These are phyloP conservation scores for Trididemnum miniatum DNA, from an alignment of 23 tunicate genomes.

Conservation along the genomic window DNA sequence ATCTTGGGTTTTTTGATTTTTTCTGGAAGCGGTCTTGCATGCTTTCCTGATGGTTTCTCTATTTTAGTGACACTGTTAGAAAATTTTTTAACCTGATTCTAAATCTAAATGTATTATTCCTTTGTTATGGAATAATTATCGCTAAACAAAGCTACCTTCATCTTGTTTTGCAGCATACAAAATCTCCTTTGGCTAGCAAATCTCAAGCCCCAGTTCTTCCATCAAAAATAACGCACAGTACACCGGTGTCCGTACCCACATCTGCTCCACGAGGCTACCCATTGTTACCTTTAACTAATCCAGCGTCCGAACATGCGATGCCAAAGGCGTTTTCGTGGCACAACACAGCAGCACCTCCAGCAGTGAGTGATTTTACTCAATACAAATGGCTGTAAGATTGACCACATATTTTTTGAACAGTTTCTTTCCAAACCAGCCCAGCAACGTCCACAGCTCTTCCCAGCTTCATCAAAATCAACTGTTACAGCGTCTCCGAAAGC, in stretches of 20 bases:
- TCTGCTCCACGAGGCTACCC: neutral
- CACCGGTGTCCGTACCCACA: constrained; percentile 9
- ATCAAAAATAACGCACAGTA: no score
- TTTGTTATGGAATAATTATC: no score
- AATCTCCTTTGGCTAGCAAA: constrained; percentile 55
- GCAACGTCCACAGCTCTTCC: constrained; percentile 60
- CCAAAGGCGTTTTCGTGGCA: constrained; percentile 25
- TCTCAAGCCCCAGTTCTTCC: constrained; percentile 24
- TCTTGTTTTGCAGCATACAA: constrained; percentile 11
- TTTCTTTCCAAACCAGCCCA: constrained; percentile 40
- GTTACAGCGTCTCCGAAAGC: constrained; percentile 65
- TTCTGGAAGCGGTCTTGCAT: no score
- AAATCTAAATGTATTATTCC: no score
- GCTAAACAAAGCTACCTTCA: neutral
- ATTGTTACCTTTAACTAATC: neutral
- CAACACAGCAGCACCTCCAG: neutral
- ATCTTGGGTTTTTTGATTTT: no score
- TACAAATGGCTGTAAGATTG: no score
- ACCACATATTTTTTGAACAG: neutral
- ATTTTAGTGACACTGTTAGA: no score
- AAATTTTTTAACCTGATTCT: no score
- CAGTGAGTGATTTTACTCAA: no score
- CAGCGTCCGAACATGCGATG: constrained; percentile 1
- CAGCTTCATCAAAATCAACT: constrained; percentile 57
- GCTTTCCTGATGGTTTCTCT: no score